Conservation (phyloP, 2,888 invertebrate species). For the Eristalis intricaria region DNA sequence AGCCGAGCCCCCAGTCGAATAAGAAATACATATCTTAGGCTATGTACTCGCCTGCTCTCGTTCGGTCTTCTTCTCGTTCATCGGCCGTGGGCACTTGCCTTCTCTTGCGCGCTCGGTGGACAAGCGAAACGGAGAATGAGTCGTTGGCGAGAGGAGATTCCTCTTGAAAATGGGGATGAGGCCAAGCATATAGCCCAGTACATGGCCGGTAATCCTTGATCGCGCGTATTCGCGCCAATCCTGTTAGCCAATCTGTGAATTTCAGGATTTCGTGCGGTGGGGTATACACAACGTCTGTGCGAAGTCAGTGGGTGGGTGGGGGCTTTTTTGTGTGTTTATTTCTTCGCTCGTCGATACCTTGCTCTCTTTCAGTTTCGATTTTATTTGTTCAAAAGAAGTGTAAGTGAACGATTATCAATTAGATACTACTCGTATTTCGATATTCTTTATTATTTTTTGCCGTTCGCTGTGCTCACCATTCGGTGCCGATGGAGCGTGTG, state of each 20-base stretch:
- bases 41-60: constrained; percentile 50
- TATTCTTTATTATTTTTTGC: constrained; percentile 49
- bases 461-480: constrained; percentile 7
- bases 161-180: constrained; percentile 51
- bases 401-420: constrained; percentile 71
- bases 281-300: neutral
- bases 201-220: constrained; percentile 67
- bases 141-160: constrained; percentile 41
- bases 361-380: constrained; percentile 41
- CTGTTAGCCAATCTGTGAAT: constrained; percentile 66
- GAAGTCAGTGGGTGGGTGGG: constrained; percentile 27
- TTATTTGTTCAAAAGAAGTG: constrained; percentile 42
- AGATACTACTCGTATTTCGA: constrained; percentile 56
- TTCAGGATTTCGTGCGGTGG: constrained; percentile 42
- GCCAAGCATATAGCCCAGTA: constrained; percentile 19
- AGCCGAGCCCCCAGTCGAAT: constrained; percentile 75
- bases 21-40: constrained; percentile 52
- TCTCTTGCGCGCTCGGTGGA: constrained; percentile 40
- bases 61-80: constrained; percentile 3
- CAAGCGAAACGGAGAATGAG: constrained; percentile 27
- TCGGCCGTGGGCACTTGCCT: neutral
- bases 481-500: constrained; percentile 57
- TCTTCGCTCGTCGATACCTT: constrained; percentile 26
- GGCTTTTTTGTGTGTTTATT: constrained; percentile 16
- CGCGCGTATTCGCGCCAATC: constrained; percentile 66